These are phyloP conservation scores for Zosterops pallidus DNA, from an alignment of 2,113 vertebrate species.

Conservation along the genomic window DNA sequence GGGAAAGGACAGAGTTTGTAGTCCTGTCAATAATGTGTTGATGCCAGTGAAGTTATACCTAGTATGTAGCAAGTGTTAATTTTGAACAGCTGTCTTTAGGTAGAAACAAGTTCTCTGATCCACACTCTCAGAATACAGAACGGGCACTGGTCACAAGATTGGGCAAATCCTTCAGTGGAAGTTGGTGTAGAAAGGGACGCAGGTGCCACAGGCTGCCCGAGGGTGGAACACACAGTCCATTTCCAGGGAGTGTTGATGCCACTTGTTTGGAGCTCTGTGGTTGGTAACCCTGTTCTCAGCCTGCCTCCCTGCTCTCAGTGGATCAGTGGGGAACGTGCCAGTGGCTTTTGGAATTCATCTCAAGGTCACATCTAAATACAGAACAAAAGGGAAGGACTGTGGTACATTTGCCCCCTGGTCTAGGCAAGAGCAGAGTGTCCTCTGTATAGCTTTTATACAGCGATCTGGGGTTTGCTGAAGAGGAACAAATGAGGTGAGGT, in stretches of 20 bases:
- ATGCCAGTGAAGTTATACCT: slow-evolving; percentile 40
- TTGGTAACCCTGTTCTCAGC: background rate
- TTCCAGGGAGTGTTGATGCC: background rate
- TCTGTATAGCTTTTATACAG: background rate
- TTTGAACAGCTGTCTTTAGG: slow-evolving; percentile 47
- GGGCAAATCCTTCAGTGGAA: background rate
- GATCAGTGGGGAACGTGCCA: background rate
- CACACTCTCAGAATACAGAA: slow-evolving; percentile 8
- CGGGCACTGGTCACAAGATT: background rate
- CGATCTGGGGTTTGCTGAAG: background rate
- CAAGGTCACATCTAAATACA: background rate
- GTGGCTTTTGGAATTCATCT: background rate
- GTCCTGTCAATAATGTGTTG: background rate
- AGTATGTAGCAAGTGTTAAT: slow-evolving; percentile 49
- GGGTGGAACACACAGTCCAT: background rate
- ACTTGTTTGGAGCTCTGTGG: background rate
- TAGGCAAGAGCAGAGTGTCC: background rate
- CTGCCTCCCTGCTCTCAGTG: background rate
- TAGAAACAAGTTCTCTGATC: slow-evolving; percentile 25
- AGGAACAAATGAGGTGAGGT: background rate
- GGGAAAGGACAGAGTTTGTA: slow-evolving; percentile 46
- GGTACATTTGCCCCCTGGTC: fast-evolving
- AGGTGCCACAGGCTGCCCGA: background rate
- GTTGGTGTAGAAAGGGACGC: background rate
- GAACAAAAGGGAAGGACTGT: background rate